Evolutionary conservation across 2,888 invertebrate genomes (phyloP).

Genomic region (Leuctra nigra): DNA sequence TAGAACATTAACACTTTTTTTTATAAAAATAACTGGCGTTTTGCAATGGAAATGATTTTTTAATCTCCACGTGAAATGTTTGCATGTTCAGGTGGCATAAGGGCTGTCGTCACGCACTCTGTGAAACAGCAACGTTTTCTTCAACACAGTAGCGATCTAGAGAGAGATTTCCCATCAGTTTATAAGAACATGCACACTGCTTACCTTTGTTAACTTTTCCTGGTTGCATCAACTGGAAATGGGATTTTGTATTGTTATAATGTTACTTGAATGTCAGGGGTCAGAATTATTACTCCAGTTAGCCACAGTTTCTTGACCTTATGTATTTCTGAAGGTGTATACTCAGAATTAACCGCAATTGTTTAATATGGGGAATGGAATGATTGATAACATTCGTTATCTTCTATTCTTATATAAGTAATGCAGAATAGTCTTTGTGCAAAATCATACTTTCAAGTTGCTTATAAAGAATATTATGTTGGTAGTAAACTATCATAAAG

Average conservation of each 20-base stretch:
- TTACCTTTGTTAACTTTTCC: not conserved
- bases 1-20: not conserved
- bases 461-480: too few species aligned
- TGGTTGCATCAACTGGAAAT: not conserved
- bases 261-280: not conserved
- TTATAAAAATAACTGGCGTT: slow-evolving; percentile 8
- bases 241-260: too few species aligned
- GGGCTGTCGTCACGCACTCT: not conserved
- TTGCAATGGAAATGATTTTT: slow-evolving; percentile 14
- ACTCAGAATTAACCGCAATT: too few species aligned
- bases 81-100: not conserved
- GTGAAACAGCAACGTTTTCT: not conserved
- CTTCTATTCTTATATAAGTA: too few species aligned
- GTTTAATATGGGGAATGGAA: too few species aligned
- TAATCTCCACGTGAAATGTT: not conserved
- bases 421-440: too few species aligned
- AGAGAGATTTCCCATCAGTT: not conserved
- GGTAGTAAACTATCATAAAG: too few species aligned
- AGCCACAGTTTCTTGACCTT: not conserved
- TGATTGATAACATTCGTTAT: too few species aligned
- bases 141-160: not conserved
- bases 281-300: not conserved
- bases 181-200: not conserved
- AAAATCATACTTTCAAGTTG: too few species aligned
- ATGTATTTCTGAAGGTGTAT: too few species aligned